These are phyloP conservation scores for Teleogryllus occipitalis DNA, from an alignment of 1,140 invertebrate genomes.

Conservation along the genomic window DNA sequence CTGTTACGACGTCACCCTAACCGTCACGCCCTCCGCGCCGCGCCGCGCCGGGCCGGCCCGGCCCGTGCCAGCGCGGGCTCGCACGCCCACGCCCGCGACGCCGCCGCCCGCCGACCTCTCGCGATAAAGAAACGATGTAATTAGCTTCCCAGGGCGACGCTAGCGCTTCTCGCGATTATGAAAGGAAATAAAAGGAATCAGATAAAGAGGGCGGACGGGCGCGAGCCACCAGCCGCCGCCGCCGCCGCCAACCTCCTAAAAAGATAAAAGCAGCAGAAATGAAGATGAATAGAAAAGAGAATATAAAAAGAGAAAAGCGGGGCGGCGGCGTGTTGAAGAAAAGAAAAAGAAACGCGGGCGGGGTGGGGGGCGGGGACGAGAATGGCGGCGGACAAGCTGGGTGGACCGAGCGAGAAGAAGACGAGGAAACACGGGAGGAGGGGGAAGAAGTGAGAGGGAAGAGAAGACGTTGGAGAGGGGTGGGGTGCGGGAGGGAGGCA, in stretches of 20 bases:
- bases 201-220: not conserved
- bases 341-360: not conserved
- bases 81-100: not conserved
- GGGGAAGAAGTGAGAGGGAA: too few species aligned
- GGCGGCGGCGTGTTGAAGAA: not conserved
- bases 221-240: not conserved
- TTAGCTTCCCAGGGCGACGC: not conserved
- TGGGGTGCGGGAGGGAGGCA: not conserved
- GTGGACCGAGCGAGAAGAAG: not conserved
- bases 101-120: not conserved
- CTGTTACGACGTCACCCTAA: not conserved
- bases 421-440: not conserved
- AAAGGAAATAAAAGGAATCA: not conserved
- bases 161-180: not conserved
- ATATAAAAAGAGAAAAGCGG: not conserved
- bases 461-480: not conserved
- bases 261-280: not conserved
- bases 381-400: not conserved
- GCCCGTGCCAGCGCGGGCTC: too few species aligned
- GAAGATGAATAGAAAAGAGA: not conserved
- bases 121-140: constrained; percentile 4
- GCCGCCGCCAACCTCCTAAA: not conserved
- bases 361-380: not conserved
- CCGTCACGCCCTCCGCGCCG: not conserved
- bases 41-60: too few species aligned